Conservation (phyloP, 2,113 vertebrate species). For the Erythrolamprus reginae region DNA sequence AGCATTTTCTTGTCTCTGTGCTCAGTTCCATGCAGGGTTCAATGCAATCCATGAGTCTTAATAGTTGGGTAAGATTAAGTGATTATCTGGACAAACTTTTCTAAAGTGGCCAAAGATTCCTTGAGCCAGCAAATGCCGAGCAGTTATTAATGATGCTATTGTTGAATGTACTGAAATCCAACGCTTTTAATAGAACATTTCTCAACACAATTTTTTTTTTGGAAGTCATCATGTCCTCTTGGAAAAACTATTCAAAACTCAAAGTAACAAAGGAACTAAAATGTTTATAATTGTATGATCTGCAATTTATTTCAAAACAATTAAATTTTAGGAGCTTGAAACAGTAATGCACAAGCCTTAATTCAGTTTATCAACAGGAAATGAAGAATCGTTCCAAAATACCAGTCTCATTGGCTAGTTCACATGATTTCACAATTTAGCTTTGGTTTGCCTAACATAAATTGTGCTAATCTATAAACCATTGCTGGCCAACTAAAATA, state of each 20-base stretch:
- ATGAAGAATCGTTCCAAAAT: neutral
- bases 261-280: neutral
- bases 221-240: too few species aligned
- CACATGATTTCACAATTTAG: neutral
- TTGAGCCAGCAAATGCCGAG: neutral
- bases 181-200: slow-evolving; percentile 15
- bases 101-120: neutral
- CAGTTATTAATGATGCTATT: neutral
- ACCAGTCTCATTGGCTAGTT: neutral
- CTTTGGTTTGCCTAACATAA: neutral
- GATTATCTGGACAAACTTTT: neutral
- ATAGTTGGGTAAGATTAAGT: neutral
- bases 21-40: neutral
- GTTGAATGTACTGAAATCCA: slow-evolving; percentile 14
- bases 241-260: neutral
- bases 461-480: neutral
- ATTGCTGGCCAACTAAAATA: neutral
- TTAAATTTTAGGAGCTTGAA: neutral
- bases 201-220: too few species aligned
- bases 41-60: neutral
- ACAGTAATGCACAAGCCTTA: neutral
- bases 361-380: neutral
- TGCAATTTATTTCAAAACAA: neutral
- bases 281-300: neutral
- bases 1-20: neutral